phyloP scores from a whole-genome alignment of 30 jellyfish, hydroid and myxozoan species.

The Aurelia aurita complex sp. Pacific region DNA sequence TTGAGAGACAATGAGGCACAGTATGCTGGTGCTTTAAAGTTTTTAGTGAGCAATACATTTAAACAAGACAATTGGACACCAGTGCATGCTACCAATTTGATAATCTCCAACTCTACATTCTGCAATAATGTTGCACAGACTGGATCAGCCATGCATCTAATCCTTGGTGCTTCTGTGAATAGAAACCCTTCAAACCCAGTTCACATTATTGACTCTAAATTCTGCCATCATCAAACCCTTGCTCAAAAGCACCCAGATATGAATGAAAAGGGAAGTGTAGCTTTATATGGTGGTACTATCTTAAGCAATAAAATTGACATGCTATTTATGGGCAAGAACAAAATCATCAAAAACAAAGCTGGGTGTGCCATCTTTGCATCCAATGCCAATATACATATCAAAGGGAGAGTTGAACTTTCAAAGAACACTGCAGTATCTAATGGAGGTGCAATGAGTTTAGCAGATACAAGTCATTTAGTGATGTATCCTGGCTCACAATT shows the following conservation, averaged over 20 bases:
- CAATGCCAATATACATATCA: constrained; percentile 59
- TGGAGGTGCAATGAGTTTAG: constrained; percentile 87
- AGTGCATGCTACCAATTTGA: constrained; percentile 15
- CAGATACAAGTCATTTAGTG: constrained; percentile 81
- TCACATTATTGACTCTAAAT: constrained; percentile 41
- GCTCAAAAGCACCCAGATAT: not conserved
- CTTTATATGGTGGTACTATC: constrained; percentile 75
- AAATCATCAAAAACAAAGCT: constrained; percentile 24
- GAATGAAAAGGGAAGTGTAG: constrained; percentile 15
- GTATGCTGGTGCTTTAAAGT: constrained; percentile 80
- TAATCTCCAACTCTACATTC: constrained; percentile 20
- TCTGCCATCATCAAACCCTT: constrained; percentile 50
- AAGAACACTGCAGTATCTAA: constrained; percentile 41
- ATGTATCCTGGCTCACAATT: constrained; percentile 59
- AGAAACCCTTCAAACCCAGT: constrained; percentile 28
- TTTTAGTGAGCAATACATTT: constrained; percentile 19
- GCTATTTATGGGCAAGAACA: constrained; percentile 44
- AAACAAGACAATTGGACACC: not conserved
- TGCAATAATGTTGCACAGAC: constrained; percentile 67
- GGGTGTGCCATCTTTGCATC: constrained; percentile 81
- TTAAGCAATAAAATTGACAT: constrained; percentile 68
- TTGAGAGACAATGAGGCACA: constrained; percentile 53
- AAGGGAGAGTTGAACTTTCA: constrained; percentile 44
- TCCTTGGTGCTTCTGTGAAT: constrained; percentile 2
- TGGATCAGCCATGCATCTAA: constrained; percentile 77